Evolutionary conservation across 2,888 invertebrate species (phyloP).

Genomic region (Atrina japonica): DNA sequence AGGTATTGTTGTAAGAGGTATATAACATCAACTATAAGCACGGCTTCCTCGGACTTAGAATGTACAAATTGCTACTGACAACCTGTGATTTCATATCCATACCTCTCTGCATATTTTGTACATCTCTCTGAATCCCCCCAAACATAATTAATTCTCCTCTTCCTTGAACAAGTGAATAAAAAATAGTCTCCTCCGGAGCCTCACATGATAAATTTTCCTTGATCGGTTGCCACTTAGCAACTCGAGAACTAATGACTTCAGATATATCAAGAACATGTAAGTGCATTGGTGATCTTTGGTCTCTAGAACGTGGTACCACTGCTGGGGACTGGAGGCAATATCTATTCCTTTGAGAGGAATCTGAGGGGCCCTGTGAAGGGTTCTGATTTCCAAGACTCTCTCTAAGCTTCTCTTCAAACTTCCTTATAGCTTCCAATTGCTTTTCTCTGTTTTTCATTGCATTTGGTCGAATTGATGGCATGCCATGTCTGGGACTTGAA

Average conservation of each 20-base stretch:
- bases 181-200: slow-evolving; percentile 91
- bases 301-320: slow-evolving; percentile 14
- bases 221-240: slow-evolving; percentile 82
- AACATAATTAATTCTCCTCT: slow-evolving; percentile 96
- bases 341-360: slow-evolving; percentile 26
- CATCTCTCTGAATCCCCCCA: slow-evolving; percentile 89
- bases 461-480: slow-evolving; percentile 80
- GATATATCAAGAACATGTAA: slow-evolving; percentile 93
- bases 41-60: slow-evolving; percentile 41
- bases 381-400: slow-evolving; percentile 44
- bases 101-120: slow-evolving; percentile 72
- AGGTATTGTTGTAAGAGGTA: too few species aligned
- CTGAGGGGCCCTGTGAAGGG: slow-evolving; percentile 22
- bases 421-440: slow-evolving; percentile 85
- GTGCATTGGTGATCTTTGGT: slow-evolving; percentile 84
- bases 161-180: slow-evolving; percentile 93
- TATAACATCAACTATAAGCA: slow-evolving; percentile 12
- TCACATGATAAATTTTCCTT: slow-evolving; percentile 61
- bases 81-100: slow-evolving; percentile 60
- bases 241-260: slow-evolving; percentile 68
- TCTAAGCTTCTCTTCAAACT: slow-evolving; percentile 84
- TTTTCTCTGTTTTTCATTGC: slow-evolving; percentile 83
- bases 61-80: slow-evolving; percentile 65
- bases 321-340: slow-evolving; percentile 7
- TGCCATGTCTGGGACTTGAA: slow-evolving; percentile 51